Base-by-base conservation (phyloP, 2,888 invertebrate species). In the Barypeithes pellucidus region DNA sequence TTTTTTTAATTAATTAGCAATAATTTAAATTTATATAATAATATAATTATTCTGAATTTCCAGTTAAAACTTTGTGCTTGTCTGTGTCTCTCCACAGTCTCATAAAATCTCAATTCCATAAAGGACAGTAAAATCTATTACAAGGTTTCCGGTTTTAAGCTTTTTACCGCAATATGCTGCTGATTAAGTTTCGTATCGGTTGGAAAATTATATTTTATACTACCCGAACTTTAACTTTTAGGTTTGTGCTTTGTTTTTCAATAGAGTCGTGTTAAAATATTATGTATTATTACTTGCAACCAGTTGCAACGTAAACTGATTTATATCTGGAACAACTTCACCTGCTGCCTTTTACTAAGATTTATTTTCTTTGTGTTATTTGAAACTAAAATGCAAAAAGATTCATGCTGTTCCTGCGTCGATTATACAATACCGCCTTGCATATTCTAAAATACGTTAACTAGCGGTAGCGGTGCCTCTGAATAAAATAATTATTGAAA, bases 121-220 rank as follows among this genome's bases (percentile, higher is more conserved):
- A 62, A 69, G 47, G 45, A 29, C 68, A 59, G 41, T 50, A 39
- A 62, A 62, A 61, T 69, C 54, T 54, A 36, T 61, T 62, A 57
- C 62, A 62, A 69, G 52, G 68, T 63, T 61, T 69, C 41, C 20
- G 50, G 43, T 54, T 62, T 52, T 50, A 29, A 54, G 62, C 62
- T 69, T 62, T 52, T 43, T 41, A 45, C 67, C 43, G 59, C 67
- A 59, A 57, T 67, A 45, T 57, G 67, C 45, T 59, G 24, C 24
- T 57, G 67, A 67, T 67, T 67, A 67, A 57, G 54, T 57, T 57
- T 57, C 16, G 33, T 57, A 18, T 33, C 54, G 33, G 54, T 33
- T 33, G 16, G 54, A 11, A 57, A 57, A 57, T 57, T 57, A 57
- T 57, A 33, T 57, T 57, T 57, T 50, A 50, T 50, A 33, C n/a